Evolutionary conservation across 2,797 vertebrate genomes (phyloP), one percentile per base, ranked within the genome.

Genomic region (Anguilla pacifica): DNA sequence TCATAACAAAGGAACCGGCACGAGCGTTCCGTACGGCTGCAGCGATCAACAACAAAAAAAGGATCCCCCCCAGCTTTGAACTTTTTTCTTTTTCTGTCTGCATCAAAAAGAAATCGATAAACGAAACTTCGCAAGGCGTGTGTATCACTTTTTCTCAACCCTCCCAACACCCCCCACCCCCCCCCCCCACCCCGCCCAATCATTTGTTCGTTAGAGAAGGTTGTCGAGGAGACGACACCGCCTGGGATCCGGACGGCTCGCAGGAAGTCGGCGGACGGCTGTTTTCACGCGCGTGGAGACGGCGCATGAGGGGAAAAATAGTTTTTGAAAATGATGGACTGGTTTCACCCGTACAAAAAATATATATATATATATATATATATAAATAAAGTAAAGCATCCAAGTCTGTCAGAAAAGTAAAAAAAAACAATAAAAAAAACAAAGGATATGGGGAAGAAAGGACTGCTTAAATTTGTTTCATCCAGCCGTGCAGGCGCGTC

Each of bases 91-190:
- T 90, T 87, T 90, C 88, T 91, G 93, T 93, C 90, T 90, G 94
- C 94, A 96, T 96, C 93, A 96, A 96, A 96, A 94, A 94, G 91
- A 95, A 96, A 96, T 96, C 95, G 94, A 96, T 95, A 95, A 90
- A 92, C 89, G 87, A 95, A 96, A 96, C 93, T 95, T 96, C 95
- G 90, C 90, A 94, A 83, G 39, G 93, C 86, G 51, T 90, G 89
- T 92, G 92, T 93, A 93, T 94, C 91, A 90, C 91, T 91, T 94
- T 93, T 92, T 93, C 87, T 91, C 89, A 91, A 87, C 86, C 89
- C 91, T 89, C 90, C 90, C 87, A 57, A 89, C 88, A 81, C 83
- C 89, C 90, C 90, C 89, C 83, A 89, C 89, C 83, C 10, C 51
- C 51, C 6, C 79, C 70, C 90, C 83, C 85, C 85, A 49, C 77